Conservation (phyloP, 2,797 vertebrate species). For the Adelosebastes latens region DNA sequence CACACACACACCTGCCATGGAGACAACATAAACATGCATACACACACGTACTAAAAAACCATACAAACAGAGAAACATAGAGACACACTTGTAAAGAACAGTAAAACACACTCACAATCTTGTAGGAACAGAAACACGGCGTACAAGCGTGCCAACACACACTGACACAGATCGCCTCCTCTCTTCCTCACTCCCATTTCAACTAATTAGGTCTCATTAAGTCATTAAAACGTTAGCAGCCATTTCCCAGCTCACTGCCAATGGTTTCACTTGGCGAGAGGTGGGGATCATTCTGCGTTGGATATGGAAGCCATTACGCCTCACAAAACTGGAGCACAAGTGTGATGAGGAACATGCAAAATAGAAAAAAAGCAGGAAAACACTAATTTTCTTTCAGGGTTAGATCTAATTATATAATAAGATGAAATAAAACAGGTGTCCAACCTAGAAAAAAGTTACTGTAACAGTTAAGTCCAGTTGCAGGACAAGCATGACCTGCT, state of each 20-base stretch:
- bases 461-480: neutral
- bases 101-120: neutral
- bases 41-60: neutral
- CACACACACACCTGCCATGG: slow-evolving; percentile 1
- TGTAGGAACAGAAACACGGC: neutral
- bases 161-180: slow-evolving; percentile 33
- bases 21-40: slow-evolving; percentile 15
- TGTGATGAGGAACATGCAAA: neutral
- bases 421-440: neutral
- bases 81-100: neutral
- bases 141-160: neutral
- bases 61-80: neutral
- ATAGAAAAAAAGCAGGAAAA: neutral
- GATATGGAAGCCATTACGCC: slow-evolving; percentile 33
- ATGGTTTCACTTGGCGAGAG: slow-evolving; percentile 47
- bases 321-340: slow-evolving; percentile 6
- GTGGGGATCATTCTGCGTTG: slow-evolving; percentile 9
- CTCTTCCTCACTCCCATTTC: slow-evolving; percentile 58
- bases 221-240: slow-evolving; percentile 75
- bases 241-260: slow-evolving; percentile 64
- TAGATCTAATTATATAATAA: neutral
- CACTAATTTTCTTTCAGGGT: neutral
- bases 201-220: slow-evolving; percentile 77
- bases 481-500: neutral
- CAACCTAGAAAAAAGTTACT: neutral